Base-by-base conservation (phyloP, 2,888 invertebrate species). In the Rhamnusium bicolor region DNA sequence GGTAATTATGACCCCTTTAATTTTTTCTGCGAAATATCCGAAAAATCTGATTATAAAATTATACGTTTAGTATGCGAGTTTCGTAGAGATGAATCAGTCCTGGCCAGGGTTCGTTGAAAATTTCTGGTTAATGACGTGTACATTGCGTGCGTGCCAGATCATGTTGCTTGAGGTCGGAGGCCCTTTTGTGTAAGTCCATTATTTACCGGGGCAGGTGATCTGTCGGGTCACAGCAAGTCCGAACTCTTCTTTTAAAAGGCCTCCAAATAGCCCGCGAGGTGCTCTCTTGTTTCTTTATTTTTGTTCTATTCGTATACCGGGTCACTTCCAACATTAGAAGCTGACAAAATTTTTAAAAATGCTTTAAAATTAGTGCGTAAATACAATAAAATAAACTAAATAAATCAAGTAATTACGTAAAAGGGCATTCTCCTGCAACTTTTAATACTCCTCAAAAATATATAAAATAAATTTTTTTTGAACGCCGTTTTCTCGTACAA, bases 111-210 rank as follows among this genome's bases (percentile, higher is more conserved):
- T n/a, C 49, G 51, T 63, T 27, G 63, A 63, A 51, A 61, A 46
- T 61, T 51, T 61, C 62, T 51, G 18, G 72, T 53, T 72, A 75
- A 75, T 75, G 72, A 75, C 72, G 75, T 71, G 72, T 63, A 70
- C 69, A 70, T 69, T 72, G 75, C 72, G 67, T 73, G 67, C 62
- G 70, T 68, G 75, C 66, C 73, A 16, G 66, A 71, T 71, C 56
- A 60, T 49, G 58, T 65, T 60, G 49, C 58, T 19, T 16, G 47
- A 65, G 71, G 65, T 71, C 65, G 71, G 58, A 46, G 53, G 65
- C 65, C 51, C 24, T 68, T 68, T 60, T 49, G 46, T 24, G 18
- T 14, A 32, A 12, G 58, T 8, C 56, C 19, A 51, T 51, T 51
- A 51, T 51, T 51, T 51, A 19, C 51, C 51, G 10, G 19, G 51